A percentile compares a stretch with the other conserved stretches of the same genome.
phyloP scores from a whole-genome alignment of 2,888 invertebrate genomes.

The Therioaphis trifolii region DNA sequence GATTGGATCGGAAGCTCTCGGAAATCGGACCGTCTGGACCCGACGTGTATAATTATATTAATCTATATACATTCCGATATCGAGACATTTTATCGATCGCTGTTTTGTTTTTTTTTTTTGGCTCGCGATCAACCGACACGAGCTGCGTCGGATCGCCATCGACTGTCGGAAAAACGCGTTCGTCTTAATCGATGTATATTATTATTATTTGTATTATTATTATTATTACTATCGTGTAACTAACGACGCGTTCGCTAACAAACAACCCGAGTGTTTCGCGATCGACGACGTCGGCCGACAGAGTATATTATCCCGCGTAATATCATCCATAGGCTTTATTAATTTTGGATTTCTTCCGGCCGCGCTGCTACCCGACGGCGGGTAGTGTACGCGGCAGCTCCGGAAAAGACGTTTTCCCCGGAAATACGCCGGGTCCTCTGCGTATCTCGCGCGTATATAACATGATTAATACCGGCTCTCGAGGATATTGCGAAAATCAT shows the following conservation, averaged over 20 bases:
- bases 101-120: constrained; percentile 2
- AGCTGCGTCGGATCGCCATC: not conserved
- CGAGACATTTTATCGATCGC: not conserved
- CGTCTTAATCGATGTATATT: no score
- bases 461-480: constrained; percentile 8
- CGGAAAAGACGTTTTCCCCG: not conserved
- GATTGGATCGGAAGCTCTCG: constrained; percentile 32
- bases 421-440: not conserved
- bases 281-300: no score
- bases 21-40: not conserved
- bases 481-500: not conserved
- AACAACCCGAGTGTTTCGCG: no score
- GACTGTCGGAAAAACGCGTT: not conserved
- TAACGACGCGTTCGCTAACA: no score
- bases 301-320: no score
- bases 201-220: no score
- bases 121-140: constrained; percentile 31
- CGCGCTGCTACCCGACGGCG: not conserved
- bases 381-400: not conserved
- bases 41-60: not conserved
- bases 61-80: constrained; percentile 24
- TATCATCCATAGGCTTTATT: no score
- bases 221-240: no score
- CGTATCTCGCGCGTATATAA: no score
- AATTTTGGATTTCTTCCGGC: not conserved